Base-by-base conservation (phyloP, 2,113 vertebrate species). In the Empidonax alnorum region DNA sequence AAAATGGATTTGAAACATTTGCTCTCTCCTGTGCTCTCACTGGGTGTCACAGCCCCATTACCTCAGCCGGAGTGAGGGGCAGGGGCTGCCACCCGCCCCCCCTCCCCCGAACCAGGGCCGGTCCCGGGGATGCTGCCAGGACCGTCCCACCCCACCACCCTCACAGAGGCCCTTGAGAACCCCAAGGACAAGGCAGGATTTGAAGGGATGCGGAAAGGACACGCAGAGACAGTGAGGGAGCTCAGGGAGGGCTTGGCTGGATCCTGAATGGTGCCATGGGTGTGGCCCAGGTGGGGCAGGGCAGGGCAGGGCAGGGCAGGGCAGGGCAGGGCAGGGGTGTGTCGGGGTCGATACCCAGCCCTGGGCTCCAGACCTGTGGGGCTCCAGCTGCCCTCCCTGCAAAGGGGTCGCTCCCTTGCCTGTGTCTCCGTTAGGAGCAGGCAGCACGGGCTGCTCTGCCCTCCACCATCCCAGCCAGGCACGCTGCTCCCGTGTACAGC, bases 181-280 rank as follows among this genome's bases (percentile, higher is more conserved):
- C 41, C 24, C n/a, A 44, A 4, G 37, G 31, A 39, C 21, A 22
- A 14, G 39, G 44, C 30, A 20, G 3, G 3, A 25, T 4, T 14
- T 37, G 25, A 62, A 55, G 13, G 74, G 8, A 62, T 2, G 0
- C 41, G 31, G 19, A 12, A 66, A n/a, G 28, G 20, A 9, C 66
- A 25, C 1, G 0, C 0, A 30, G 7, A 10, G 2, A 5, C 41
- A 41, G 6, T 0, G 10, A 39, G 16, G 3, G 17, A 68, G 3
- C 16, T 28, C 22, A 4, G 5, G 22, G 14, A 35, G 11, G 6
- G 15, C 31, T 18, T 3, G 28, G 20, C n/a, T 25, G 33, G 58
- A 41, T 35, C 8, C 31, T 8, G 44, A 61, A 31, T 20, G 65
- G 65, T 0, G 1, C 31, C 2, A 1, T 24, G 49, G 39, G 21